A percentile compares a stretch with the other conserved stretches of the same genome.
phyloP scores from a whole-genome alignment of 2,113 vertebrate genomes.

The Melanerpes aurifrons region DNA sequence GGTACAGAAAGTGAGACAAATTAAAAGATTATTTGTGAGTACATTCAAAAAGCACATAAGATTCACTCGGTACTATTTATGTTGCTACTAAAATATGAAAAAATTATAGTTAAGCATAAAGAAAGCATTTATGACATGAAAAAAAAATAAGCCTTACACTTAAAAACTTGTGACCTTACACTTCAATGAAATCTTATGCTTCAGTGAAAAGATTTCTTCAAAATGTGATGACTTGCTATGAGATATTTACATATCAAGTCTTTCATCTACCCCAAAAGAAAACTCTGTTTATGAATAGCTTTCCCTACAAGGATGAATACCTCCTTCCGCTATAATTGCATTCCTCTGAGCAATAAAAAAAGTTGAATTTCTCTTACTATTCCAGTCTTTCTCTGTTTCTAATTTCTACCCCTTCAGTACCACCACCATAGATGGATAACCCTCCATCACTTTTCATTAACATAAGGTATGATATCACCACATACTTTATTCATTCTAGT shows the following conservation, averaged over 20 bases:
- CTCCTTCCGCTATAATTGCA: not conserved
- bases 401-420: not conserved
- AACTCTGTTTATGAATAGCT: constrained; percentile 26
- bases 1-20: not conserved
- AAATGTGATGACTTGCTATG: not conserved
- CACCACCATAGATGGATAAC: not conserved
- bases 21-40: not conserved
- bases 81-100: not conserved
- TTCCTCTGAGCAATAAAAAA: constrained; percentile 36
- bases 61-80: not conserved
- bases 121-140: not conserved
- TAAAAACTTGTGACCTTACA: not conserved
- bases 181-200: not conserved
- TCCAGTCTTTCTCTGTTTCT: not conserved
- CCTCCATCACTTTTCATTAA: not conserved
- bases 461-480: not conserved
- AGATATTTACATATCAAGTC: constrained; percentile 22
- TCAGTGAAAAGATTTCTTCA: not conserved
- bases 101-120: not conserved
- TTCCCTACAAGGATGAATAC: constrained; percentile 9
- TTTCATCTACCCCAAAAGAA: constrained; percentile 37
- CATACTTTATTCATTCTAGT: not conserved
- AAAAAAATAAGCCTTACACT: not conserved
- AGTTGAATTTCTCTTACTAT: not conserved
- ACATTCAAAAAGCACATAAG: not conserved